Percentiles rank a stretch among this genome's conserved stretches.
phyloP scores from a whole-genome alignment of 1,140 invertebrate species.

The Portunus trituberculatus region DNA sequence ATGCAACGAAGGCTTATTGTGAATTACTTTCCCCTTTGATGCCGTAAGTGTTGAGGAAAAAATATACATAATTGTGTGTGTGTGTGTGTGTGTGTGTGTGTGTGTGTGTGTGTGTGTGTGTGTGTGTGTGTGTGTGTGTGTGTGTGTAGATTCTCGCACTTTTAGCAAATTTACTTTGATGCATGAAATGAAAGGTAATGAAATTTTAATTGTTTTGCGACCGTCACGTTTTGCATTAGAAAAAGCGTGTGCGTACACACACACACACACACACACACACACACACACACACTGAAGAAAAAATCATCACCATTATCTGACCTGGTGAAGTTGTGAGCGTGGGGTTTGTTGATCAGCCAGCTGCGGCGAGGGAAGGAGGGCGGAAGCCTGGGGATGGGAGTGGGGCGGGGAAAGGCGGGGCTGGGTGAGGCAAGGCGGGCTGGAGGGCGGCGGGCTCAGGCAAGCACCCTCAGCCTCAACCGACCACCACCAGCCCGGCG shows the following conservation, averaged over 20 bases:
- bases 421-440: not conserved
- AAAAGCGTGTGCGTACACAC: not conserved
- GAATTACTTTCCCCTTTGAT: too few species aligned
- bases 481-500: not conserved
- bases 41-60: too few species aligned
- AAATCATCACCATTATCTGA: not conserved
- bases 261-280: slow-evolving; percentile 18
- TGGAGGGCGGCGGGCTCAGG: not conserved
- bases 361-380: not conserved
- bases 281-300: not conserved
- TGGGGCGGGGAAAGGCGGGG: not conserved
- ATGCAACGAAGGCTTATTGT: too few species aligned
- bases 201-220: not conserved
- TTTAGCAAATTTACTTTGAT: not conserved
- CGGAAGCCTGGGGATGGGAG: too few species aligned
- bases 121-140: too few species aligned
- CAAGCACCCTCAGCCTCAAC: not conserved
- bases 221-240: not conserved
- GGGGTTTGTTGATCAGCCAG: not conserved
- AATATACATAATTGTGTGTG: too few species aligned
- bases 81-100: too few species aligned
- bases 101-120: too few species aligned
- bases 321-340: not conserved
- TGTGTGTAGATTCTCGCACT: not conserved
- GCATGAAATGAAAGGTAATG: not conserved